A percentile compares a stretch with the other conserved stretches of the same genome.
Conservation (phyloP, 2,888 invertebrate genomes). For the Ephialtes manifestator region DNA sequence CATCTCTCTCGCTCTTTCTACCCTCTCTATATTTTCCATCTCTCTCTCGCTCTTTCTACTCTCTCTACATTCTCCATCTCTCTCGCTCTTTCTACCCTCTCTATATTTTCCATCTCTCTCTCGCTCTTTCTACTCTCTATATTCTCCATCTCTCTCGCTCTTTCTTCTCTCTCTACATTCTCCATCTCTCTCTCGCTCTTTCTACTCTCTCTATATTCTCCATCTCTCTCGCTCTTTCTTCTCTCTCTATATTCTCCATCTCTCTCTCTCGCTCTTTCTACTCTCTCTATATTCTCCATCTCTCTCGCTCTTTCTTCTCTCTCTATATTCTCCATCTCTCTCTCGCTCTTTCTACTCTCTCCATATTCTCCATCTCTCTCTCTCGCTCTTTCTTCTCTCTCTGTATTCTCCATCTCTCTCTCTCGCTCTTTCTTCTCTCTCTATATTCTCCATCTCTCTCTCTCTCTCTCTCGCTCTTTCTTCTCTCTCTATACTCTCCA, state of each 20-base stretch:
- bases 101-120: background rate
- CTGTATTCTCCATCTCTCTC: background rate
- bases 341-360: slow-evolving; percentile 1
- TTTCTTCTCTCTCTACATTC: too few species aligned
- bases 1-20: too few species aligned
- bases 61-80: background rate
- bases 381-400: too few species aligned
- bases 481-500: background rate
- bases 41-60: background rate
- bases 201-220: background rate
- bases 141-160: background rate
- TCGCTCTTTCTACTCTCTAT: background rate
- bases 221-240: too few species aligned
- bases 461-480: background rate
- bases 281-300: background rate
- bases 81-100: too few species aligned
- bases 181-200: background rate
- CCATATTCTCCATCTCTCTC: background rate
- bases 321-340: too few species aligned
- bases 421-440: background rate
- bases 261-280: background rate
- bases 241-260: too few species aligned
- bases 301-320: too few species aligned
- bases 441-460: background rate
- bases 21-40: too few species aligned